phyloP scores from a whole-genome alignment of 2,113 vertebrate genomes.

The Stegostoma tigrinum region DNA sequence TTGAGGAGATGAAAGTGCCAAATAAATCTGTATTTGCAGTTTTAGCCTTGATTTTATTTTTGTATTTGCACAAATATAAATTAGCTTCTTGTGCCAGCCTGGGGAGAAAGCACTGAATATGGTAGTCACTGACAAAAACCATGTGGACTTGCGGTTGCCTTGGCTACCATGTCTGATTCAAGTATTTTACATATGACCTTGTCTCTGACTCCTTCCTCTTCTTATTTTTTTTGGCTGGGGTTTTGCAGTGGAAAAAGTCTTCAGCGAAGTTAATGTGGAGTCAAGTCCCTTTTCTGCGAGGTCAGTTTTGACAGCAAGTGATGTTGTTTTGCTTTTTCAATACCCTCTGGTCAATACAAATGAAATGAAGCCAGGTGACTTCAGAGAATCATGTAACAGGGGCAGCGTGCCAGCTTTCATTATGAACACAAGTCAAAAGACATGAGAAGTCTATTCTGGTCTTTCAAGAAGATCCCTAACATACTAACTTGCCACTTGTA shows the following conservation, averaged over 20 bases:
- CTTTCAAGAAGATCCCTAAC: background rate
- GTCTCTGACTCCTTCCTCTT: conserved; percentile 13
- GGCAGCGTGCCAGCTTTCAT: background rate
- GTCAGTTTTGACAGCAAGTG: background rate
- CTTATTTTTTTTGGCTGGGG: conserved; percentile 11
- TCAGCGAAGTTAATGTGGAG: background rate
- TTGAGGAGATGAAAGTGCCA: background rate
- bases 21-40: background rate
- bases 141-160: conserved; percentile 2
- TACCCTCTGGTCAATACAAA: background rate
- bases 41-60: background rate
- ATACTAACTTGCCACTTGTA: background rate
- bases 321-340: background rate
- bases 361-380: background rate
- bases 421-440: background rate
- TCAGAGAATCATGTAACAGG: background rate
- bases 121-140: background rate
- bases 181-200: conserved; percentile 31
- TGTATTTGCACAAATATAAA: background rate
- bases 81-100: background rate
- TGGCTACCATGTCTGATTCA: background rate
- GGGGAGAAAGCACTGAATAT: background rate
- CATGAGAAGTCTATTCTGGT: background rate
- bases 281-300: conserved; percentile 12
- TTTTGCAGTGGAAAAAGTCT: conserved; percentile 25